phyloP scores from a whole-genome alignment of 30 jellyfish, hydroid and myxozoan genomes.

The Cassiopea xamachana region DNA sequence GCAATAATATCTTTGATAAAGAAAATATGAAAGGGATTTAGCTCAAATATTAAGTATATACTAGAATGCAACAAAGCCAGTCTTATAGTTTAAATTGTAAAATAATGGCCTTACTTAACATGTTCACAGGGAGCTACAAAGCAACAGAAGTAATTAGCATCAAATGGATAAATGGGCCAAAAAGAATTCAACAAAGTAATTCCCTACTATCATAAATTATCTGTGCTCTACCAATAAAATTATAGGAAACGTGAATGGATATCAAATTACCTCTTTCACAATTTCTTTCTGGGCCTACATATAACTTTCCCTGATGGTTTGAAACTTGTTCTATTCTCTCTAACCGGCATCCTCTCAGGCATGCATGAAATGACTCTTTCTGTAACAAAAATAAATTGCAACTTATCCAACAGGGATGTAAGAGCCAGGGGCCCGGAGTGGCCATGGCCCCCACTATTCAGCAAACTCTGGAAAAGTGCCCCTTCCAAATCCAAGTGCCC shows the following conservation, averaged over 20 bases:
- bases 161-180: too few relatives aligned
- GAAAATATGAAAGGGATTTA: too few relatives aligned
- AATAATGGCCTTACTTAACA: too few relatives aligned
- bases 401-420: not conserved
- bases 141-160: too few relatives aligned
- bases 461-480: not conserved
- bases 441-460: not conserved
- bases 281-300: conserved; percentile 19
- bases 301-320: conserved; percentile 9
- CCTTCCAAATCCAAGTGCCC: not conserved
- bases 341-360: conserved; percentile 76
- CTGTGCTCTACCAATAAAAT: too few relatives aligned
- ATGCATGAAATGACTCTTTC: conserved; percentile 63
- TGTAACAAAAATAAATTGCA: not conserved
- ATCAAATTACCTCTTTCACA: conserved; percentile 55
- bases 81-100: too few relatives aligned
- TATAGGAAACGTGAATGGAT: not conserved
- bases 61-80: too few relatives aligned
- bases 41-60: too few relatives aligned
- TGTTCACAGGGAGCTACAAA: too few relatives aligned
- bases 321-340: conserved; percentile 68
- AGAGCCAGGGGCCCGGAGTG: not conserved
- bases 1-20: too few relatives aligned
- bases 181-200: too few relatives aligned
- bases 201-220: too few relatives aligned